Evolutionary conservation across 2,888 invertebrate genomes (phyloP), one percentile per base, ranked within the genome.

Genomic region (Nineta flava): DNA sequence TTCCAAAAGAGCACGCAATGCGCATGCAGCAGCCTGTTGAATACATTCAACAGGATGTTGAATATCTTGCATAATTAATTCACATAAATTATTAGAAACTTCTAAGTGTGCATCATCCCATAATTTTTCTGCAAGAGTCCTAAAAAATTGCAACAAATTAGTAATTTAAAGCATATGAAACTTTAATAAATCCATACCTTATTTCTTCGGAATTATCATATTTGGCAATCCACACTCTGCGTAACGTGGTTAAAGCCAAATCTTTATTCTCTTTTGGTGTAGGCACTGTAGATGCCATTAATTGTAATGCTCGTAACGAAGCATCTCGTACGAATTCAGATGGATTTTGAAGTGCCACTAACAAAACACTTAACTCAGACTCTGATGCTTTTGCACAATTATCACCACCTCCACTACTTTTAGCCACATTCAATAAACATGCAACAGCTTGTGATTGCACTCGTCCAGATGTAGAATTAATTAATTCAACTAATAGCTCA

Each of bases 31-130:
- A 2, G 94, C 83, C 55, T 80, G 77, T 63, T 95, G 87, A 47
- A 95, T 77, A 48, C 83, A 80, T 58, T 84, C 80, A 46, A 87
- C 83, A 0, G 85, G 79, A 68, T 92, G 88, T 56, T 83, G 81
- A 38, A 87, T 72, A 63, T 91, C 86, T 16, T 64, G 63, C 57
- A 87, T 72, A 52, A 84, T 60, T 55, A 75, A 71, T 45, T 73
- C 69, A 55, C 74, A 68, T 21, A 81, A 64, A 45, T 68, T 62
- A 7, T 64, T 62, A 2, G 77, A 71, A 35, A 73, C 68, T 10
- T 66, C 61, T 52, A 82, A 65, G n/a, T 69, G 61, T 2, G 74
- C 69, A 9, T 65, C 62, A 19, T 70, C 65, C 83, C 83, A 84
- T n/a, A 84, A 61, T 43, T 74, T 67, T 16, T 71, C 67, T 0